phyloP scores from a whole-genome alignment of 2,888 invertebrate genomes.

The Lasioglossum vierecki region DNA sequence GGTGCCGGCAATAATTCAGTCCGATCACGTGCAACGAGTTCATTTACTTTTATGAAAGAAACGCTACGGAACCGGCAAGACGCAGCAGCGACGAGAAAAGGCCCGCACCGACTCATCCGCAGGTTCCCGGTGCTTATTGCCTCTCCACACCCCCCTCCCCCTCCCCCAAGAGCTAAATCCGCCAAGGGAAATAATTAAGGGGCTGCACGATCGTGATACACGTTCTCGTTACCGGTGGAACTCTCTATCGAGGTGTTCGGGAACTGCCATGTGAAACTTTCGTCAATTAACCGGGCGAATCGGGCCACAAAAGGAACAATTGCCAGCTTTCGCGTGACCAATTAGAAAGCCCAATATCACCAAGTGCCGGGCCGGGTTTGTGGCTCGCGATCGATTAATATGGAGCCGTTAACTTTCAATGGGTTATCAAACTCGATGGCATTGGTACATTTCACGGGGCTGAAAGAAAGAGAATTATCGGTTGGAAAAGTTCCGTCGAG shows the following conservation, averaged over 20 bases:
- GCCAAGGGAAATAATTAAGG: constrained; percentile 69
- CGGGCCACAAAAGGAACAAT: constrained; percentile 62
- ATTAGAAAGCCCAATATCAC: constrained; percentile 54
- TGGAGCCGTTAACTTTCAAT: constrained; percentile 24
- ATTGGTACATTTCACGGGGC: background rate
- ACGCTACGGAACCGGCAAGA: constrained; percentile 38
- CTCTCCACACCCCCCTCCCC: background rate
- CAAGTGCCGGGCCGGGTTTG: constrained; percentile 10
- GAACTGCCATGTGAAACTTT: constrained; percentile 50
- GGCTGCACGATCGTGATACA: constrained; percentile 66
- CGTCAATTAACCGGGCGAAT: constrained; percentile 66
- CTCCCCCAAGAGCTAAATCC: constrained; percentile 13
- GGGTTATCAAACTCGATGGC: background rate
- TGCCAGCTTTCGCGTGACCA: constrained; percentile 35
- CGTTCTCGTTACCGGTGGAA: constrained; percentile 61
- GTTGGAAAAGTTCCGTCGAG: constrained; percentile 6
- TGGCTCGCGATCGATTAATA: constrained; percentile 24
- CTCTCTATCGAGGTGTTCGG: constrained; percentile 55
- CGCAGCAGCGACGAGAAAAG: constrained; percentile 15
- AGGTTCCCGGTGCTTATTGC: constrained; percentile 62
- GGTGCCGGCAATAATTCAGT: constrained; percentile 63
- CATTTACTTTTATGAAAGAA: constrained; percentile 77
- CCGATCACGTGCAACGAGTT: constrained; percentile 77
- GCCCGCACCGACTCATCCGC: constrained; percentile 39
- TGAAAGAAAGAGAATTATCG: constrained; percentile 10